Percentiles rank a stretch among this genome's conserved stretches.
phyloP scores from a whole-genome alignment of 2,113 vertebrate genomes.

The Scopus umbretta region DNA sequence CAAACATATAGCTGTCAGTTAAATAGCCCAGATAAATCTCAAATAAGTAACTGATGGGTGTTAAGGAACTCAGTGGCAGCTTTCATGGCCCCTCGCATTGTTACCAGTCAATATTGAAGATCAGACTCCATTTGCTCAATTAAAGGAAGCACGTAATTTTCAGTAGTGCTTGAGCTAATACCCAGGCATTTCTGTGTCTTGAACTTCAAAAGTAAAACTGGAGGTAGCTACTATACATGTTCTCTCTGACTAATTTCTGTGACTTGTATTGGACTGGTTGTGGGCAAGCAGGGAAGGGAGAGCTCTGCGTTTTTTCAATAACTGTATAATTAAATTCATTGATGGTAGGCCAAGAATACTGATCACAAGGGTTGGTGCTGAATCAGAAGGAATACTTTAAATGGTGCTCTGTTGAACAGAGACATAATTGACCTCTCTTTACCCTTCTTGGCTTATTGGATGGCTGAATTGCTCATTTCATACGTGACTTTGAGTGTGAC shows the following conservation, averaged over 20 bases:
- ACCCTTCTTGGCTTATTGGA: not conserved
- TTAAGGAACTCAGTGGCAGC: not conserved
- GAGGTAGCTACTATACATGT: not conserved
- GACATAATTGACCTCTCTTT: conserved; percentile 26
- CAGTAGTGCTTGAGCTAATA: not conserved
- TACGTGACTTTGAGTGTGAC: conserved; percentile 68
- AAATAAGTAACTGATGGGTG: not conserved
- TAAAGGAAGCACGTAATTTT: not conserved
- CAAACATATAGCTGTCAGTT: not conserved
- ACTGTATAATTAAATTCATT: conserved; percentile 48
- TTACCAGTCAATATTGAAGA: not conserved
- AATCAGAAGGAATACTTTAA: conserved; percentile 66
- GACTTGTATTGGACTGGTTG: not conserved
- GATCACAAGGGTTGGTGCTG: conserved; percentile 56
- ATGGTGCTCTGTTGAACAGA: conserved; percentile 57
- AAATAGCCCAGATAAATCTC: not conserved
- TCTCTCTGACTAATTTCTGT: conserved; percentile 17
- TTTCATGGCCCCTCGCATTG: not conserved
- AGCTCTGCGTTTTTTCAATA: not conserved
- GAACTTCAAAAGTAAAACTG: conserved; percentile 19
- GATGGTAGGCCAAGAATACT: conserved; percentile 39
- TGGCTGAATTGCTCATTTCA: conserved; percentile 60
- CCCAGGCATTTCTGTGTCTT: not conserved
- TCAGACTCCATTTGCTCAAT: not conserved
- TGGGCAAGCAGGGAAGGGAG: conserved; percentile 6